A percentile compares a stretch with the other conserved stretches of the same genome.
These are phyloP conservation scores for Acomys russatus DNA, from an alignment of 2,797 vertebrate species.

Conservation along the genomic window DNA sequence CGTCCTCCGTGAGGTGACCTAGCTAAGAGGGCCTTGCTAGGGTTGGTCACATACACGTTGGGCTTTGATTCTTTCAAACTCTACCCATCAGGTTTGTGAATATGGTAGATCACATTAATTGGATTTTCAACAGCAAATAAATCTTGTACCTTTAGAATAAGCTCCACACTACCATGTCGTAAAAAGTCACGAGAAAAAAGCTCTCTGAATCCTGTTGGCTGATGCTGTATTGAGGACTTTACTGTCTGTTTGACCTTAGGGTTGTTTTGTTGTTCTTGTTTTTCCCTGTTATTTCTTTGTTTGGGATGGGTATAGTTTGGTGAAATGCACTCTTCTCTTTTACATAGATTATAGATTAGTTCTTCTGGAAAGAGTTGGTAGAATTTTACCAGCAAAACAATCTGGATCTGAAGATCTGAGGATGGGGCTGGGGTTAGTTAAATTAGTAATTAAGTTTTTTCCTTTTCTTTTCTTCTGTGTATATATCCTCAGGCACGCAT, in stretches of 20 bases:
- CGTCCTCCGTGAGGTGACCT: not conserved
- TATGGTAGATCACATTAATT: not conserved
- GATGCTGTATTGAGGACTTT: not conserved
- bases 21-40: not conserved
- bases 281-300: not conserved
- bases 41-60: not conserved
- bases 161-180: not conserved
- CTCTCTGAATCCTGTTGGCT: not conserved
- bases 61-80: not conserved
- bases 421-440: not conserved
- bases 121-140: not conserved
- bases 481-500: not conserved
- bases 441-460: not conserved
- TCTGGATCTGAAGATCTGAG: not conserved
- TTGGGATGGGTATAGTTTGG: not conserved
- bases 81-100: not conserved
- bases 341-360: not conserved
- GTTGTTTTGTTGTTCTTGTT: not conserved
- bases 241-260: not conserved
- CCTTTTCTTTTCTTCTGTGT: not conserved
- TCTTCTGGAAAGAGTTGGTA: not conserved
- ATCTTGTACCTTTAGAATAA: not conserved
- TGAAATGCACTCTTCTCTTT: not conserved
- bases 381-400: not conserved
- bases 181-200: not conserved